Evolutionary conservation across 2,797 vertebrate species (phyloP).

Genomic region (Melopsittacus undulatus): DNA sequence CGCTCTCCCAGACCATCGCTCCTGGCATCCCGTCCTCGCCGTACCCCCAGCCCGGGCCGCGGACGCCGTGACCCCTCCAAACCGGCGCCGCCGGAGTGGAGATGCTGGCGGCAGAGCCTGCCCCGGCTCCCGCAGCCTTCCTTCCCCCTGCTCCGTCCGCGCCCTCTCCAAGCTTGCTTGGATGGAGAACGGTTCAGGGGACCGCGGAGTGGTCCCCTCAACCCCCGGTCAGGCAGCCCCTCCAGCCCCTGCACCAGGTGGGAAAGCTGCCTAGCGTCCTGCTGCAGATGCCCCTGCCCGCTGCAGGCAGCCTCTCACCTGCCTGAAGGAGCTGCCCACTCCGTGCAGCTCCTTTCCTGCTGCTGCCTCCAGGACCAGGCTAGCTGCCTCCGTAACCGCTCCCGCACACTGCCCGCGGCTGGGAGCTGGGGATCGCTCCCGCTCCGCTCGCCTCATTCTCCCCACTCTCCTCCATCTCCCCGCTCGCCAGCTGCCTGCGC

Average conservation of each 20-base stretch:
- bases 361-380: not conserved
- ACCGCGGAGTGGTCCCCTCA: not conserved
- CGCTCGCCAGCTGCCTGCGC: not conserved
- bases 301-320: conserved; percentile 5
- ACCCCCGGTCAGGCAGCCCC: not conserved
- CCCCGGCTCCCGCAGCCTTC: not conserved
- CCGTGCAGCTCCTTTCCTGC: not conserved
- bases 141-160: not conserved
- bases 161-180: not conserved
- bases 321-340: not conserved
- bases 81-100: not conserved
- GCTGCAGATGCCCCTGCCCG: not conserved
- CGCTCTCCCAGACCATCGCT: not conserved
- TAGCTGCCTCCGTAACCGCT: not conserved
- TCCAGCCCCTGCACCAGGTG: not conserved
- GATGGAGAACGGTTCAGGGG: not conserved
- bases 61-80: not conserved
- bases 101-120: not conserved
- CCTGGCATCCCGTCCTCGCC: not conserved
- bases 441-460: not conserved
- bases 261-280: not conserved
- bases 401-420: not conserved
- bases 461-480: not conserved
- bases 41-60: not conserved
- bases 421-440: not conserved